Evolutionary conservation across 2,888 invertebrate genomes (phyloP).

Genomic region (Dorcus hopei): DNA sequence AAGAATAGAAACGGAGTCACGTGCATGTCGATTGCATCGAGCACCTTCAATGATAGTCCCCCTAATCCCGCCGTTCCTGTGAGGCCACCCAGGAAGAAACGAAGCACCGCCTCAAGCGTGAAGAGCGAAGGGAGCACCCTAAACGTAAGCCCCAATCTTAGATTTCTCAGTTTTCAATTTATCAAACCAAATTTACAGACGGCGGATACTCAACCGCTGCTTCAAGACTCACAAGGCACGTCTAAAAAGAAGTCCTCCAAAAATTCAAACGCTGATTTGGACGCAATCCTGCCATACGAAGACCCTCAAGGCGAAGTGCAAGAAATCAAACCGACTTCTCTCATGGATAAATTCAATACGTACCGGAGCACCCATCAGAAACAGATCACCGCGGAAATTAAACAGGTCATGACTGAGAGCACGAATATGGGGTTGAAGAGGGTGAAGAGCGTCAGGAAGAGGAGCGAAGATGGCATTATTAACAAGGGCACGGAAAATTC

Average conservation of each 20-base stretch:
- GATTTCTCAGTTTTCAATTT: neutral
- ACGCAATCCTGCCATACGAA: constrained; percentile 47
- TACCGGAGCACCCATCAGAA: constrained; percentile 51
- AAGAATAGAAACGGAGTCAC: constrained; percentile 73
- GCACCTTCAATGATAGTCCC: constrained; percentile 44
- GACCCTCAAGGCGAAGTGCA: constrained; percentile 48
- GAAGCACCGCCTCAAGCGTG: constrained; percentile 59
- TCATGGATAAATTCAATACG: constrained; percentile 54
- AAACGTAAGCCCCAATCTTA: neutral
- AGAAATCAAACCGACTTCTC: constrained; percentile 56
- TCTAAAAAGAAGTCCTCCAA: constrained; percentile 52
- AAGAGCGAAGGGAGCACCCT: constrained; percentile 17
- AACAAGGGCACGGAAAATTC: constrained; percentile 55
- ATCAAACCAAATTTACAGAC: constrained; percentile 26
- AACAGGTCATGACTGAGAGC: constrained; percentile 46
- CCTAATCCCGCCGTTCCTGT: constrained; percentile 52
- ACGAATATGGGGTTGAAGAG: constrained; percentile 48
- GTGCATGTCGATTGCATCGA: constrained; percentile 72
- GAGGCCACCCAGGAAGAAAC: constrained; percentile 73
- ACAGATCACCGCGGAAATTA: constrained; percentile 50
- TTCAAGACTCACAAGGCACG: constrained; percentile 51
- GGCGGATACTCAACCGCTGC: constrained; percentile 42
- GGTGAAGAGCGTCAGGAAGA: constrained; percentile 47
- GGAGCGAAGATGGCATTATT: constrained; percentile 37
- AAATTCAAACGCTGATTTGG: constrained; percentile 39